Conservation (phyloP, 2,888 invertebrate genomes). For the Drosophila suboccidentalis region DNA sequence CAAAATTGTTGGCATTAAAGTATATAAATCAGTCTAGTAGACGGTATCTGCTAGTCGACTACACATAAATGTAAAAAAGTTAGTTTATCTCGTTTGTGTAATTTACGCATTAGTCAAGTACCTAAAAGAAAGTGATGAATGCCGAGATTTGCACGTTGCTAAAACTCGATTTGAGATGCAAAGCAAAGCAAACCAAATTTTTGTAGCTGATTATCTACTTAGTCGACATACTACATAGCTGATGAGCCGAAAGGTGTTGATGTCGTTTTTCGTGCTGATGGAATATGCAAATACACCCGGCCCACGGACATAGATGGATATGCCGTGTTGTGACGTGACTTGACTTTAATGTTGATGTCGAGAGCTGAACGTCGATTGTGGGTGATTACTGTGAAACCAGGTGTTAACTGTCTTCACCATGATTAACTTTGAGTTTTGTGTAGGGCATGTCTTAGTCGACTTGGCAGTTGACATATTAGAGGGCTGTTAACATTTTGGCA, state of each 20-base stretch:
- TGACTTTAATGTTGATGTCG: conserved; percentile 23
- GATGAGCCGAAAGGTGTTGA: conserved; percentile 43
- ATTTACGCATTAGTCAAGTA: conserved; percentile 76
- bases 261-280: conserved; percentile 32
- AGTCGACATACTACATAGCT: conserved; percentile 41
- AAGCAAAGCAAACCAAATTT: conserved; percentile 57
- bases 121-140: conserved; percentile 71
- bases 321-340: conserved; percentile 31
- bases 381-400: conserved; percentile 10
- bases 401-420: conserved; percentile 13
- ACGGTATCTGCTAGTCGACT: conserved; percentile 31
- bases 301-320: conserved; percentile 62
- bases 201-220: conserved; percentile 52
- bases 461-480: conserved; percentile 7
- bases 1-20: conserved; percentile 45
- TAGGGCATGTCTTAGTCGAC: conserved; percentile 54
- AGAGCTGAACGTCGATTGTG: conserved; percentile 3
- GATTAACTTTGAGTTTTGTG: not conserved
- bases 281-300: conserved; percentile 60
- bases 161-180: conserved; percentile 60
- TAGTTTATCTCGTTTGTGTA: conserved; percentile 51
- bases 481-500: conserved; percentile 28
- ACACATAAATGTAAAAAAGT: not conserved
- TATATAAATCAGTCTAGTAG: too few relatives aligned
- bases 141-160: conserved; percentile 68